Conservation (phyloP, 2,888 invertebrate genomes). For the Pristionchus japonicus region DNA sequence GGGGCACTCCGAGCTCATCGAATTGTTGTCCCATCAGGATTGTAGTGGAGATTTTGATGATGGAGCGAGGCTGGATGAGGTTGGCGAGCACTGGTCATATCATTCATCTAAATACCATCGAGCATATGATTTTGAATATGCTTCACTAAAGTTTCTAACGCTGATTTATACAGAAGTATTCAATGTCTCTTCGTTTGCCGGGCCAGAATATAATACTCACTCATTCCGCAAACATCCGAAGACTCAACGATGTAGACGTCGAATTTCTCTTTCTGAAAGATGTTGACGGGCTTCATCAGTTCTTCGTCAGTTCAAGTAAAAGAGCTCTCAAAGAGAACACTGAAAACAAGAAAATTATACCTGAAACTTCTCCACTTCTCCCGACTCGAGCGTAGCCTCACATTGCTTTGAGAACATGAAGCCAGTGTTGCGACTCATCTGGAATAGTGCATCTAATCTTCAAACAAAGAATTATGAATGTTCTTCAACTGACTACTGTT, state of each 20-base stretch:
- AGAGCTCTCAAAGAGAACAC: neutral
- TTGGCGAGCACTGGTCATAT: slow-evolving; percentile 14
- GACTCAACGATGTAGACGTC: neutral
- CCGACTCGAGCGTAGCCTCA: neutral
- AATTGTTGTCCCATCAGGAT: neutral
- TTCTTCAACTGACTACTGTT: no score
- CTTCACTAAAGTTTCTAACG: no score
- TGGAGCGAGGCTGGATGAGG: neutral
- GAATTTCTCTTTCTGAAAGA: neutral
- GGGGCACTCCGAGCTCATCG: slow-evolving; percentile 29
- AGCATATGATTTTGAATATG: neutral
- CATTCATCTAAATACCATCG: no score
- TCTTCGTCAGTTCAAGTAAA: neutral
- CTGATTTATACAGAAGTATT: no score
- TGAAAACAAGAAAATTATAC: neutral
- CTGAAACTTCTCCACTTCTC: neutral
- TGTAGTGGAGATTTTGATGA: neutral
- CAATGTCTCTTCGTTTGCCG: no score
- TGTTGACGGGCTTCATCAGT: no score
- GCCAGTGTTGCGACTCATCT: neutral
- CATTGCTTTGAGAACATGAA: neutral
- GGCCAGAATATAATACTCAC: neutral
- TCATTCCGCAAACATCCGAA: neutral
- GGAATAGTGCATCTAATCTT: neutral
- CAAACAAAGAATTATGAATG: neutral